Conservation (phyloP, 2,888 invertebrate species). For the Hirtodrosophila histrioides region DNA sequence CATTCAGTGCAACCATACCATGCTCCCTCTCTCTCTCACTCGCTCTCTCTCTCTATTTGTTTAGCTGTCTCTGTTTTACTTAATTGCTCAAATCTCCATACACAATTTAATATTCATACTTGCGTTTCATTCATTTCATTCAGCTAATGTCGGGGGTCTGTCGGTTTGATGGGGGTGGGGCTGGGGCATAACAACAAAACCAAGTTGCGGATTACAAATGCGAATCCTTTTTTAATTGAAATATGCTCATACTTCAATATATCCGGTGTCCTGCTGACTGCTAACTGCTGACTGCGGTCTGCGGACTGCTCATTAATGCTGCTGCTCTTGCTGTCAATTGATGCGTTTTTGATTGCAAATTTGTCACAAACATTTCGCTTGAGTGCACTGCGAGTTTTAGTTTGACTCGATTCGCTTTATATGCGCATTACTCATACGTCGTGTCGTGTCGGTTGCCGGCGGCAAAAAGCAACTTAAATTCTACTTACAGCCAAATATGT, state of each 20-base stretch:
- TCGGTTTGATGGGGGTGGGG: conserved; percentile 37
- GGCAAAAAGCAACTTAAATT: conserved; percentile 77
- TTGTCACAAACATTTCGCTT: conserved; percentile 69
- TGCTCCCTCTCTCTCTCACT: neutral
- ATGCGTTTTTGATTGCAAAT: conserved; percentile 79
- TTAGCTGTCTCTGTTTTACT: conserved; percentile 43
- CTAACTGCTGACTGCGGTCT: conserved; percentile 14
- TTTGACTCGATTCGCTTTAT: conserved; percentile 12
- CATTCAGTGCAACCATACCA: conserved; percentile 27
- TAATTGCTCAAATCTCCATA: conserved; percentile 69
- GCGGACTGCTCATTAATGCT: conserved; percentile 45
- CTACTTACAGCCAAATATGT: conserved; percentile 80
- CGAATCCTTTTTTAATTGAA: conserved; percentile 81
- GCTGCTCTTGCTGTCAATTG: conserved; percentile 55
- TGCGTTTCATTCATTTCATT: conserved; percentile 69
- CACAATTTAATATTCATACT: conserved; percentile 78
- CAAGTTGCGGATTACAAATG: conserved; percentile 73
- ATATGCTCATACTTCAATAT: conserved; percentile 43
- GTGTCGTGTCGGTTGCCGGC: conserved; percentile 25
- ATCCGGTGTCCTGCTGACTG: conserved; percentile 18
- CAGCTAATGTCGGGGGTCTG: conserved; percentile 59
- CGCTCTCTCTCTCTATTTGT: conserved; percentile 3
- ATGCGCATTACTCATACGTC: conserved; percentile 69
- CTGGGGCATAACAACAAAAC: conserved; percentile 49
- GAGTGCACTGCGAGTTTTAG: conserved; percentile 42